Base-by-base conservation (phyloP, 2,113 vertebrate genomes). In the Lepus europaeus region DNA sequence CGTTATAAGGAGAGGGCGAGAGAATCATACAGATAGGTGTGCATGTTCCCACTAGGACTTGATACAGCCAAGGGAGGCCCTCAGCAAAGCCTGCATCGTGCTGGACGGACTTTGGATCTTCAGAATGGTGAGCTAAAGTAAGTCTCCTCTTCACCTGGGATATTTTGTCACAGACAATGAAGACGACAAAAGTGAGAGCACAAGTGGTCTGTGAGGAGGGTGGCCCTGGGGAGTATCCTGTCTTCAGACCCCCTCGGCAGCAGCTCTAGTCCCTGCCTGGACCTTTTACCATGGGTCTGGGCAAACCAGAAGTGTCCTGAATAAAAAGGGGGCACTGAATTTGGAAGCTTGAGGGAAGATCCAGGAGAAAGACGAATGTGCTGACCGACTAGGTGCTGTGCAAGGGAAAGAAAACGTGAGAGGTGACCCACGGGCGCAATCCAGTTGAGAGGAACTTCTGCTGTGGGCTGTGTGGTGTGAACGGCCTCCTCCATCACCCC, bases 271-370 rank as follows among this genome's bases (percentile, higher is more conserved):
- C 27, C 31, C 31, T 45, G 66, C 73, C 56, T 83, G 23, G 45
- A 45, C 25, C 73, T 19, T 73, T 90, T 68, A 51, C 59, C 20
- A 51, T 20, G 36, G 56, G 63, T 39, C 69, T 86, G 59, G 39
- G 29, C 17, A 94, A 81, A 81, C 5, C 0, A 64, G n/a, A 94
- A 94, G 51, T 70, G 5, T 51, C 87, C 22, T 90, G 9, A 82
- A 33, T 78, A 64, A 36, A 66, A 72, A 83, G 51, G 31, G 23
- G 63, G 25, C 86, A 33, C 92, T 6, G 66, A 81, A 59, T 86
- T 51, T 89, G 89, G 63, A 89, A 77, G 45, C 69, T 33, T 59
- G 53, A 86, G 63, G 68, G 39, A 89, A 64, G 87, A 89, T 22
- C 13, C 49, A 78, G 36, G 33, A 82, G 33, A 93, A 29, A 11